Evolutionary conservation across 2,113 vertebrate species (phyloP).

Genomic region (Eudyptes chrysolophus): DNA sequence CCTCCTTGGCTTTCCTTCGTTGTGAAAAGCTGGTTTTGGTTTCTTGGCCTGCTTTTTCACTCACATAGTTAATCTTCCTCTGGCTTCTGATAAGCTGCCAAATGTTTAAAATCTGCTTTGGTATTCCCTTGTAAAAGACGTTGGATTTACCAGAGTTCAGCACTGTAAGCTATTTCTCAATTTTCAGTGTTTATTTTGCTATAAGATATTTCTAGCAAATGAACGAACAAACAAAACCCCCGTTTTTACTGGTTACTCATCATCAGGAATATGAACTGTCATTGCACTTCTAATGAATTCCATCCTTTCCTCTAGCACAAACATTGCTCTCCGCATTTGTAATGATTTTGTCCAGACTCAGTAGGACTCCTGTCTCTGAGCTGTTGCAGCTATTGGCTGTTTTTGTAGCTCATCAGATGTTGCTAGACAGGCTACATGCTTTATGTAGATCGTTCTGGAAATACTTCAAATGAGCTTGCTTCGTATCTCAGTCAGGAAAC

Average conservation of each 20-base stretch:
- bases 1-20: constrained; percentile 16
- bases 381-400: neutral
- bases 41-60: constrained; percentile 61
- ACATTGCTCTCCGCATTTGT: neutral
- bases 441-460: neutral
- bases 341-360: neutral
- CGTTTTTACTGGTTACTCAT: neutral
- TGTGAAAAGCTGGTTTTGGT: constrained; percentile 50
- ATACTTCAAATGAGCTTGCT: neutral
- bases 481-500: neutral
- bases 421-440: neutral
- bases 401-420: neutral
- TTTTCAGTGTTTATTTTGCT: constrained; percentile 47
- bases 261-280: constrained; percentile 6
- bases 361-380: constrained; percentile 1
- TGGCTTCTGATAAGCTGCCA: constrained; percentile 60
- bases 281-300: constrained; percentile 8
- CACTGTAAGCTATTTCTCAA: constrained; percentile 23
- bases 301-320: constrained; percentile 20
- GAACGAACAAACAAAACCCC: neutral
- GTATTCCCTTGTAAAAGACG: constrained; percentile 53
- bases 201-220: neutral
- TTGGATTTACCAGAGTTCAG: constrained; percentile 34
- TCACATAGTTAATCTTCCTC: constrained; percentile 59
- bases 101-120: constrained; percentile 52